Conservation (phyloP, 2,113 vertebrate genomes). For the Chionodraco myersi region DNA sequence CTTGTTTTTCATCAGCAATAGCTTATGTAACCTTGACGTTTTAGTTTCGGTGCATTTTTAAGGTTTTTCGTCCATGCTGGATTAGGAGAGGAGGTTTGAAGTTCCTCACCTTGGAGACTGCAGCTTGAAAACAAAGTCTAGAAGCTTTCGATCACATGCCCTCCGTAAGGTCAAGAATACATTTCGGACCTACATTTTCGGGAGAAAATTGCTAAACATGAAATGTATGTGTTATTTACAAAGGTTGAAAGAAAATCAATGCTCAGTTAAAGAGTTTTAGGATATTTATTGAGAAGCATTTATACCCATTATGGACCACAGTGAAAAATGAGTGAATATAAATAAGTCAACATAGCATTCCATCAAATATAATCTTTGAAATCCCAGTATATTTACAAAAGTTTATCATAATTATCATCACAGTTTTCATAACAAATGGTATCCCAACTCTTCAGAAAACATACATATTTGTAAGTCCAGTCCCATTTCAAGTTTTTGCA, state of each 20-base stretch:
- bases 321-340: not conserved
- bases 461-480: too few relatives aligned
- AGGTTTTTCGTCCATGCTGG: not conserved
- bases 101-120: not conserved
- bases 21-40: not conserved
- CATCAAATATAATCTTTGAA: not conserved
- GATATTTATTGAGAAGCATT: constrained; percentile 12
- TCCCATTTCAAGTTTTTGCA: too few relatives aligned
- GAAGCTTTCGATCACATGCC: not conserved
- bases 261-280: not conserved
- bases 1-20: not conserved
- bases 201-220: not conserved
- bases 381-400: too few relatives aligned
- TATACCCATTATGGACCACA: not conserved
- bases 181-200: not conserved
- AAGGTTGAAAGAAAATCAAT: not conserved
- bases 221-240: not conserved
- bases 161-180: not conserved
- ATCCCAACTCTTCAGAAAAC: too few relatives aligned
- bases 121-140: not conserved
- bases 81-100: not conserved
- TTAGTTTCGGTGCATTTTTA: not conserved
- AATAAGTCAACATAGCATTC: not conserved
- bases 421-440: too few relatives aligned
- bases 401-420: too few relatives aligned